These are phyloP conservation scores for Nasonia longicornis DNA, from an alignment of 1,140 invertebrate genomes.

Conservation along the genomic window DNA sequence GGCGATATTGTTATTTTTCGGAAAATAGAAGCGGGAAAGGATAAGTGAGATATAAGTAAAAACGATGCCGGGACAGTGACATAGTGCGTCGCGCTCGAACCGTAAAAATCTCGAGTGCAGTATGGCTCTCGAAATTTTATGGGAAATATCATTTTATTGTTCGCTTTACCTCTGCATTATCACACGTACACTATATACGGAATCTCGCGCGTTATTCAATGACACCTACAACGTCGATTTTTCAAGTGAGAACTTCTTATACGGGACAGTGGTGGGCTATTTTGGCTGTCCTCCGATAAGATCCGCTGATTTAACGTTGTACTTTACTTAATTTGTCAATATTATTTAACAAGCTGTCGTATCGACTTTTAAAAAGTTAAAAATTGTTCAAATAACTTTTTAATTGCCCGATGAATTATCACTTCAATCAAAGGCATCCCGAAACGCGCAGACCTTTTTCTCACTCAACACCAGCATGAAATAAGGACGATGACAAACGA, in stretches of 20 bases:
- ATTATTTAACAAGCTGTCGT: too few relatives aligned
- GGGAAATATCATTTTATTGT: not conserved
- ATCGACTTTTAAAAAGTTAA: too few relatives aligned
- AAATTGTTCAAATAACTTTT: too few relatives aligned
- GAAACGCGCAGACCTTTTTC: too few relatives aligned
- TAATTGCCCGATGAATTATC: too few relatives aligned
- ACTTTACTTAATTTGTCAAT: too few relatives aligned
- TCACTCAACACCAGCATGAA: too few relatives aligned
- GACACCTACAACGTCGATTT: not conserved
- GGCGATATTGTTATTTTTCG: not conserved
- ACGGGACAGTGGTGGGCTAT: too few relatives aligned
- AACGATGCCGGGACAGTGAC: constrained; percentile 1
- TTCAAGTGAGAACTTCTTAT: not conserved
- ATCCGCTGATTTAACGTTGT: too few relatives aligned
- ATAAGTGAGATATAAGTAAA: constrained; percentile 16
- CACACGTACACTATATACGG: not conserved
- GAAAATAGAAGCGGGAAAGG: not conserved
- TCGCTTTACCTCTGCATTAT: not conserved
- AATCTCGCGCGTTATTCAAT: not conserved
- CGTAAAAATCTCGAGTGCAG: not conserved
- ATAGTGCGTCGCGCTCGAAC: not conserved
- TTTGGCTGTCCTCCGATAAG: too few relatives aligned
- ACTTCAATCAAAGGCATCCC: too few relatives aligned
- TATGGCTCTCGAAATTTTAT: not conserved
- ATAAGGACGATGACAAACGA: too few relatives aligned